Evolutionary conservation across 2,888 invertebrate genomes (phyloP).

Genomic region (Lysandra coridon): DNA sequence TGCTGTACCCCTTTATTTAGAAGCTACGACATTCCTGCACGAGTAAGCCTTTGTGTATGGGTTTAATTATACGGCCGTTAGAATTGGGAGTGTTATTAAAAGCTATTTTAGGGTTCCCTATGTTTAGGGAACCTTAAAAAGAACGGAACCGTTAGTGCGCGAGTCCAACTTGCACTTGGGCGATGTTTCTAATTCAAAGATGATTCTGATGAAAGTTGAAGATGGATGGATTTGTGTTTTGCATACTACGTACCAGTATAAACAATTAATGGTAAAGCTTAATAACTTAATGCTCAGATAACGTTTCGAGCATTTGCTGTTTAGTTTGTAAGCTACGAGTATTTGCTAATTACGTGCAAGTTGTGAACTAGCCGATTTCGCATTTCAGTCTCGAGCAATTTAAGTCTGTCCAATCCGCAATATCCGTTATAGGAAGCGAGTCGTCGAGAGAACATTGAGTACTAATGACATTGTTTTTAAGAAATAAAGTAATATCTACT

Average conservation of each 20-base stretch:
- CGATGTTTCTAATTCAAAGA: neutral
- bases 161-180: too few relatives aligned
- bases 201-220: neutral
- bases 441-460: neutral
- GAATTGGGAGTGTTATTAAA: neutral
- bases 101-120: neutral
- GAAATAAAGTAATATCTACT: neutral
- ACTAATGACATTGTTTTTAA: neutral
- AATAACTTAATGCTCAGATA: neutral
- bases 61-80: neutral
- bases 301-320: neutral
- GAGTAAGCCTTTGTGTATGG: neutral
- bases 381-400: neutral
- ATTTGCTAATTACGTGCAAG: neutral
- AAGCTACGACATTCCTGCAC: neutral
- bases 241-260: neutral
- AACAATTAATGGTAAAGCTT: neutral
- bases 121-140: too few relatives aligned
- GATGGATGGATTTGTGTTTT: neutral
- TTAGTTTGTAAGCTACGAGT: neutral
- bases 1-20: neutral
- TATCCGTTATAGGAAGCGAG: neutral
- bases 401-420: neutral
- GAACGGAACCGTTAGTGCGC: too few relatives aligned
- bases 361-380: neutral